Evolutionary conservation across 2,888 invertebrate genomes (phyloP).

Genomic region (Ecdyonurus torrentis): DNA sequence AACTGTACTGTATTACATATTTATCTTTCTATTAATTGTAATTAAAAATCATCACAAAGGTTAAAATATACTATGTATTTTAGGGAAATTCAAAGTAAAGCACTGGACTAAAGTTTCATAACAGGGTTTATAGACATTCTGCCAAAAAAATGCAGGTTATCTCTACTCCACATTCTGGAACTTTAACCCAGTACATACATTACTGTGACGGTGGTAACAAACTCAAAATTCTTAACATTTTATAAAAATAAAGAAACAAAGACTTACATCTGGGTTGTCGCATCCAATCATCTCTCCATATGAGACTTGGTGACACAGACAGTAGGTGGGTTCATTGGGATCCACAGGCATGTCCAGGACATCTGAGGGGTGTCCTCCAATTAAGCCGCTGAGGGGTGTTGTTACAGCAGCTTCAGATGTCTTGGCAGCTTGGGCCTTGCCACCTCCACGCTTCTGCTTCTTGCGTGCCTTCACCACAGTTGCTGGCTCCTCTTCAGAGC

Average conservation of each 20-base stretch:
- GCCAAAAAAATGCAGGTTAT: too few species aligned
- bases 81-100: too few species aligned
- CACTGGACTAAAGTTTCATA: too few species aligned
- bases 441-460: conserved; percentile 35
- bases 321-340: conserved; percentile 98
- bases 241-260: background rate
- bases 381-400: conserved; percentile 21
- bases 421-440: conserved; percentile 21
- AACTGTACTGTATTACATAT: too few species aligned
- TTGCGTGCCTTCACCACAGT: conserved; percentile 30
- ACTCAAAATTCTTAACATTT: background rate
- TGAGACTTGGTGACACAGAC: conserved; percentile 91
- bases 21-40: too few species aligned
- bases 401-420: conserved; percentile 22
- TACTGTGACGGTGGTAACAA: too few species aligned
- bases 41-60: too few species aligned
- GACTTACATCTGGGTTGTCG: conserved; percentile 71
- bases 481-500: conserved; percentile 32
- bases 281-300: conserved; percentile 96
- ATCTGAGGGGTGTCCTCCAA: conserved; percentile 65
- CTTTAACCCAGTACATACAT: too few species aligned
- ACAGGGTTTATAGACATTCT: too few species aligned
- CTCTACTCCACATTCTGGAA: too few species aligned
- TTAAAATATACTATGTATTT: too few species aligned
- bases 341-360: conserved; percentile 47